Evolutionary conservation across 2,797 vertebrate species (phyloP), one percentile per base, ranked within the genome.

Genomic region (Phalanger gymnotis): DNA sequence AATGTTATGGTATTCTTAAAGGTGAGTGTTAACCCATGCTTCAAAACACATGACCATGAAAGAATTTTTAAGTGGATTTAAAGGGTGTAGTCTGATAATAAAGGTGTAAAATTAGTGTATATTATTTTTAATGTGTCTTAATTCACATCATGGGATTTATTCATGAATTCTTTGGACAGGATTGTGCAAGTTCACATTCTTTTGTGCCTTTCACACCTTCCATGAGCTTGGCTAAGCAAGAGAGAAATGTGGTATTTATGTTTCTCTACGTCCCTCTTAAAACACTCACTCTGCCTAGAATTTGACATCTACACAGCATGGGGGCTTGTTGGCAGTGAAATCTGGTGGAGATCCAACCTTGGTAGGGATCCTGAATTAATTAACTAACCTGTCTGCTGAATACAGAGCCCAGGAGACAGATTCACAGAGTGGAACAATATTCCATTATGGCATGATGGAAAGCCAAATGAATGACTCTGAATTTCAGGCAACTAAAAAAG

Each of bases 381-480:
- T 93, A 90, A 56, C 54, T 90, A 92, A 31, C 19, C 11, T 52
- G 3, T 73, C 30, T 66, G 55, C 51, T 31, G 30, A 92, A 94
- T 95, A 94, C 90, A 89, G n/a, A 34, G 56, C 47, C 47, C 81
- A 94, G 94, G 53, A 73, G 54, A 91, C 92, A 54, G 56, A n/a
- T 87, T 90, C 90, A 52, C 52, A 90, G 10, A 53, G 47, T 89
- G 56, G n/a, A 94, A 81, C 81, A 95, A 58, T 66, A 54, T 93
- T 87, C 57, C 57, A 53, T 95, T 95, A 87, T 95, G 53, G 30
- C 94, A 31, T 14, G 54, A 54, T 93, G 87, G 30, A 61, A 92
- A 61, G 40, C 52, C 54, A 53, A 87, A 51, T 54, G 53, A 93
- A 54, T 90, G 58, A 93, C 93, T 93, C n/a, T 30, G 40, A 92